These are phyloP conservation scores for Vidua macroura DNA, from an alignment of 2,113 vertebrate species.

Conservation along the genomic window DNA sequence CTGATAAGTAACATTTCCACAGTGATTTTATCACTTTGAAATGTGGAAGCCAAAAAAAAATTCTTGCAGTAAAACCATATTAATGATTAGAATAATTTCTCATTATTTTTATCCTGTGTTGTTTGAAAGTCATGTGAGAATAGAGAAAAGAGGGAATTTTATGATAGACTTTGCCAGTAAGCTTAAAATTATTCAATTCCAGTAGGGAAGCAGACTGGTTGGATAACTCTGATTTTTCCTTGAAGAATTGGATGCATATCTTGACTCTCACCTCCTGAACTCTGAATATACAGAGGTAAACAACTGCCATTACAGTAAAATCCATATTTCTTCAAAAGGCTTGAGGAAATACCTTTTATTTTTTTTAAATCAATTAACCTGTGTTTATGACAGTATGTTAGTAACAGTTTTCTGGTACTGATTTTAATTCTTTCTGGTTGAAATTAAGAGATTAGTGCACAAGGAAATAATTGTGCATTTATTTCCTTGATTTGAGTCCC, in stretches of 20 bases:
- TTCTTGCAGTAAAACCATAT: neutral
- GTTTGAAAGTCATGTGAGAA: neutral
- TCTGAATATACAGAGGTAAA: slow-evolving; percentile 16
- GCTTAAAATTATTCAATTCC: neutral
- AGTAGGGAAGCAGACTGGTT: neutral
- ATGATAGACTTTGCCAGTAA: neutral
- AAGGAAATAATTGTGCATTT: neutral
- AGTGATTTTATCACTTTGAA: slow-evolving; percentile 13
- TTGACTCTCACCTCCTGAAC: slow-evolving; percentile 18
- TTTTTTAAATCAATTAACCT: slow-evolving; percentile 16
- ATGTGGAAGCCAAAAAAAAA: neutral
- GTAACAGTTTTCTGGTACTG: neutral
- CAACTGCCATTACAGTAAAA: neutral
- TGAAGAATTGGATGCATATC: neutral
- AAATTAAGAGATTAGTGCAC: neutral
- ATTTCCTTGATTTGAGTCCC: neutral
- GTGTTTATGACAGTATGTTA: neutral
- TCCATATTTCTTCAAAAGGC: neutral
- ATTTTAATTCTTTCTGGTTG: neutral
- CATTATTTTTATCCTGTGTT: neutral
- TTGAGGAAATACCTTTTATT: neutral
- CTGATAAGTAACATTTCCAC: neutral
- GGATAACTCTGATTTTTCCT: neutral
- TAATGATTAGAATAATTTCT: neutral
- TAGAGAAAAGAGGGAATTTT: neutral